Base-by-base conservation (phyloP, 2,797 vertebrate genomes). In the Gallirallus australis region DNA sequence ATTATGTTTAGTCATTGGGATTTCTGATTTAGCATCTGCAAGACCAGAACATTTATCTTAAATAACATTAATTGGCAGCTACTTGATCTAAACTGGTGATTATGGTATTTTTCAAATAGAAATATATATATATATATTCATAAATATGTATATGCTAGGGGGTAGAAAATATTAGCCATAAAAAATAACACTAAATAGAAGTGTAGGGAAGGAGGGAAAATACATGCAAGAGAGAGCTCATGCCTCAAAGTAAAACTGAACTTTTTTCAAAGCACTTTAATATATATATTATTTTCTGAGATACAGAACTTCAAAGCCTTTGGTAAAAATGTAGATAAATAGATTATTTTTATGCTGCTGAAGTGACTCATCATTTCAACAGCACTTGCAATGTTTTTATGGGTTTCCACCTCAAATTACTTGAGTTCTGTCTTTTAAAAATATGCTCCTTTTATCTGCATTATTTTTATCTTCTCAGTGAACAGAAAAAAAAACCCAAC, bases 401-500 rank as follows among this genome's bases (percentile, higher is more conserved):
- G 75, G 69, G 92, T 70, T 88, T 87, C 79, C 19, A 82, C 54
- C 89, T 82, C 63, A 96, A 93, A 94, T 91, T 95, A 71, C 50
- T 84, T 83, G 83, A 91, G 13, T 80, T 94, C 82, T 94, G 56
- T 85, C 90, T 91, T 89, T 71, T 71, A 76, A 91, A 95, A 28
- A 89, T 64, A 84, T 47, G 17, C 35, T 93, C 52, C 80, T 96
- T 97, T 94, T 92, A 94, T 95, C 84, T 95, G 63, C 42, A 83
- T 95, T 85, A 96, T 96, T 97, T 97, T 97, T 89, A 86, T 93
- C 84, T 96, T 93, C 48, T 79, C 24, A 76, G n/a, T 37, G 54
- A 94, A 94, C 11, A 25, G 30, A 53, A 82, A 86, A 86, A 90
- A 78, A 50, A 7, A 11, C 21, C 47, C 47, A 21, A 48, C 42